Conservation (phyloP, 2,113 vertebrate species). For the Ramphastos sulfuratus region DNA sequence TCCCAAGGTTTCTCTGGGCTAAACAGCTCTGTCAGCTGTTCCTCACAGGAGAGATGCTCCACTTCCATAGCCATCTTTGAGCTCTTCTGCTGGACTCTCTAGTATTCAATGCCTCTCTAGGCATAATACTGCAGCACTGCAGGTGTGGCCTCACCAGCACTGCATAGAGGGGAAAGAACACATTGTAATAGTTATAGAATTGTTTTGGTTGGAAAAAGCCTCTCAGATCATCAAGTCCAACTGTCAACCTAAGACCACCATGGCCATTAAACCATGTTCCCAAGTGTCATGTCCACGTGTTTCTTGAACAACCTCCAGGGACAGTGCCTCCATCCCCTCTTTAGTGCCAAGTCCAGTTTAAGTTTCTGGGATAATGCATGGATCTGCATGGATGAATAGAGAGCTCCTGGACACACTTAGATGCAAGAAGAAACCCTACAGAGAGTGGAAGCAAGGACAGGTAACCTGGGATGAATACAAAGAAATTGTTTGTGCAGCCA, state of each 20-base stretch:
- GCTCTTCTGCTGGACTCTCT: background rate
- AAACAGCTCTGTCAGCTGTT: background rate
- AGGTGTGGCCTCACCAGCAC: background rate
- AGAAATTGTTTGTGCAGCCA: too few relatives aligned
- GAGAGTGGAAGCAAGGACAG: too few relatives aligned
- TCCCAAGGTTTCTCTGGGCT: background rate
- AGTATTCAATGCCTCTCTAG: background rate
- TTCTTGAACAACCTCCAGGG: too few relatives aligned
- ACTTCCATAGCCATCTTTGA: background rate
- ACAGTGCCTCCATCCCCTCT: background rate
- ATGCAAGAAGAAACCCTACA: too few relatives aligned
- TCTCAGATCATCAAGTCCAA: too few relatives aligned
- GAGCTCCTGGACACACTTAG: too few relatives aligned
- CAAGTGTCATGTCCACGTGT: too few relatives aligned
- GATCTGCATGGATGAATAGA: too few relatives aligned
- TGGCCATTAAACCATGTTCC: too few relatives aligned
- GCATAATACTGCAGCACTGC: background rate
- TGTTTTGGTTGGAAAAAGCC: too few relatives aligned
- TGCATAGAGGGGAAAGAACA: background rate
- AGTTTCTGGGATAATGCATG: background rate
- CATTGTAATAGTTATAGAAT: background rate
- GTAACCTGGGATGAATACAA: too few relatives aligned
- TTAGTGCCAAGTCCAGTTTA: background rate
- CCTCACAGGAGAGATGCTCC: background rate
- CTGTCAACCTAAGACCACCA: too few relatives aligned